phyloP scores from a whole-genome alignment of 2,113 vertebrate species.

The Vidua macroura region DNA sequence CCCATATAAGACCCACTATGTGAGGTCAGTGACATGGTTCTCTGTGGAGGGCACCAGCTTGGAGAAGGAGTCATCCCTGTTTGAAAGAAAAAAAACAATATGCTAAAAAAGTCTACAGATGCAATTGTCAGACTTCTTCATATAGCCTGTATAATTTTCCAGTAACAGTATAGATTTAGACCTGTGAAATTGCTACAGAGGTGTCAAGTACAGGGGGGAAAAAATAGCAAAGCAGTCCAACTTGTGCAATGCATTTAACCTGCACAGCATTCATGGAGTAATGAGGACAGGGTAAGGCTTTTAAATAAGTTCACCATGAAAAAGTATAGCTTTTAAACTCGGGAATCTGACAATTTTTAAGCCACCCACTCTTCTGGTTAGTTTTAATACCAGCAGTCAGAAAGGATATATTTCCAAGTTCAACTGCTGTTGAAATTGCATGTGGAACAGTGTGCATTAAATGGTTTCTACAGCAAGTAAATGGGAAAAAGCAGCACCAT shows the following conservation, averaged over 20 bases:
- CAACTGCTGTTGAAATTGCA: background rate
- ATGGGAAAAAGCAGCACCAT: background rate
- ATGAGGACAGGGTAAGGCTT: background rate
- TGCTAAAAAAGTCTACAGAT: background rate
- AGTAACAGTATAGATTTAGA: background rate
- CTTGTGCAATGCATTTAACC: background rate
- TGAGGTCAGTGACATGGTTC: background rate
- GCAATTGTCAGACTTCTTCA: background rate
- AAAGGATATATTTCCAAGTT: background rate
- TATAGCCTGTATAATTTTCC: background rate
- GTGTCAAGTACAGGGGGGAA: background rate
- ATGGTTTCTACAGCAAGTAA: background rate
- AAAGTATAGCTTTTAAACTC: background rate
- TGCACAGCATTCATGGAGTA: background rate
- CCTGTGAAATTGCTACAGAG: background rate
- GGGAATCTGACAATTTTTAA: background rate
- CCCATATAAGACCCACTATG: background rate
- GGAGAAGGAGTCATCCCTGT: background rate
- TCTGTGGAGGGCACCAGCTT: background rate
- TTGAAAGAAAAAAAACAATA: background rate
- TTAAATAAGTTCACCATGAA: background rate
- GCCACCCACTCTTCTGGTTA: background rate
- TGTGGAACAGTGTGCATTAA: background rate
- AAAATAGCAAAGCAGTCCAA: background rate
- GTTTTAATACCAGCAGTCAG: background rate